Evolutionary conservation across 2,113 vertebrate species (phyloP).

Genomic region (Tetrao urogallus): DNA sequence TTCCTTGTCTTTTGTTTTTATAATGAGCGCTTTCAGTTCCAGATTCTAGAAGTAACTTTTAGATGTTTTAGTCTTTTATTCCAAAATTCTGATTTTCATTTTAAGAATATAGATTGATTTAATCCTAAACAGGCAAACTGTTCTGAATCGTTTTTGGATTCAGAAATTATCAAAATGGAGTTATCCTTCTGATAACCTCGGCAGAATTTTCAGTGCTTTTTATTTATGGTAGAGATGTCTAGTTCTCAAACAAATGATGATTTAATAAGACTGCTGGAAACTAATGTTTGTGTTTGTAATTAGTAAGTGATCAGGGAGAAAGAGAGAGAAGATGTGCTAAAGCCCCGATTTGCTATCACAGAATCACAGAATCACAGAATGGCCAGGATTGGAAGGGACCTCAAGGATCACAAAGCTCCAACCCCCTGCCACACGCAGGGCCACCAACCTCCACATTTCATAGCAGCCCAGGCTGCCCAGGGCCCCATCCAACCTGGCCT

Average conservation of each 20-base stretch:
- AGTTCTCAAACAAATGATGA: neutral
- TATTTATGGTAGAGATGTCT: neutral
- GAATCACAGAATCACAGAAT: too few relatives aligned
- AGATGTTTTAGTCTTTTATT: neutral
- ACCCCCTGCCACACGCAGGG: too few relatives aligned
- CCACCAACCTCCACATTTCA: too few relatives aligned
- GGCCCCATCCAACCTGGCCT: too few relatives aligned
- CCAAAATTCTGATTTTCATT: neutral
- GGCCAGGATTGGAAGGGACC: too few relatives aligned
- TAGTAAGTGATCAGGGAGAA: neutral
- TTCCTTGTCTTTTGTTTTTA: neutral
- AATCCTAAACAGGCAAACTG: neutral
- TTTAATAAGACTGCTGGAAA: neutral
- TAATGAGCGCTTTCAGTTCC: neutral
- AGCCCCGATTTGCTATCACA: neutral
- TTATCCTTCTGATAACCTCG: neutral
- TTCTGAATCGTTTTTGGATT: neutral
- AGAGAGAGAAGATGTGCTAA: neutral
- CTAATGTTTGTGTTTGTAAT: neutral
- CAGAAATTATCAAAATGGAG: neutral
- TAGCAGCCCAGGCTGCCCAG: too few relatives aligned
- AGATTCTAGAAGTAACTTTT: neutral
- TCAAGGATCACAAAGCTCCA: too few relatives aligned
- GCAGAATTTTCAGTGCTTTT: neutral
- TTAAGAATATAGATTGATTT: neutral